Evolutionary conservation across 2,797 vertebrate genomes (phyloP).

Genomic region (Myotis pilosus): DNA sequence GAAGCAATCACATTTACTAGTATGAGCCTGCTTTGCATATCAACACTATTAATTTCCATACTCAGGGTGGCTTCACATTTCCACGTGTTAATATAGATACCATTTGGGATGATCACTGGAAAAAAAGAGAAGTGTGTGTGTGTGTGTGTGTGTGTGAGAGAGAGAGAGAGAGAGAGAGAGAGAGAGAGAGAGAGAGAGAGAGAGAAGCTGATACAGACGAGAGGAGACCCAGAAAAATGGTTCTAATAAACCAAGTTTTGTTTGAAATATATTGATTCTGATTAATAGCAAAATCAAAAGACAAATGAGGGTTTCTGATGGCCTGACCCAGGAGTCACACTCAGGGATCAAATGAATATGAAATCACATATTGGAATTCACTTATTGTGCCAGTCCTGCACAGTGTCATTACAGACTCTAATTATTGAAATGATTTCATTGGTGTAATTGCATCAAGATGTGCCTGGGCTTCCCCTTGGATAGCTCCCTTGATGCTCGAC

Average conservation of each 20-base stretch:
- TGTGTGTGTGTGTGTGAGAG: not conserved
- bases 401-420: slow-evolving; percentile 64
- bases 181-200: not conserved
- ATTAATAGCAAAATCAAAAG: slow-evolving; percentile 65
- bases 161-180: not conserved
- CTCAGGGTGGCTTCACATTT: slow-evolving; percentile 61
- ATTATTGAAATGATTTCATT: slow-evolving; percentile 76
- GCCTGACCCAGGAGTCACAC: slow-evolving; percentile 27
- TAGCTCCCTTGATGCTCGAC: not conserved
- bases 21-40: slow-evolving; percentile 79
- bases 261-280: slow-evolving; percentile 78
- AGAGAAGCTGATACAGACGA: not conserved
- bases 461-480: slow-evolving; percentile 45
- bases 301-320: slow-evolving; percentile 58
- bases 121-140: not conserved
- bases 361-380: slow-evolving; percentile 25
- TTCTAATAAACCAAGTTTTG: slow-evolving; percentile 69
- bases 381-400: slow-evolving; percentile 13
- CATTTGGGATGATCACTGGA: slow-evolving; percentile 70
- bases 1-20: slow-evolving; percentile 79
- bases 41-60: slow-evolving; percentile 80
- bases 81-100: slow-evolving; percentile 75
- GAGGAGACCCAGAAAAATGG: slow-evolving; percentile 56
- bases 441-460: slow-evolving; percentile 58
- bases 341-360: slow-evolving; percentile 46